A percentile compares a stretch with the other conserved stretches of the same genome.
phyloP scores from a whole-genome alignment of 2,888 invertebrate genomes.

The Latrodectus elegans region DNA sequence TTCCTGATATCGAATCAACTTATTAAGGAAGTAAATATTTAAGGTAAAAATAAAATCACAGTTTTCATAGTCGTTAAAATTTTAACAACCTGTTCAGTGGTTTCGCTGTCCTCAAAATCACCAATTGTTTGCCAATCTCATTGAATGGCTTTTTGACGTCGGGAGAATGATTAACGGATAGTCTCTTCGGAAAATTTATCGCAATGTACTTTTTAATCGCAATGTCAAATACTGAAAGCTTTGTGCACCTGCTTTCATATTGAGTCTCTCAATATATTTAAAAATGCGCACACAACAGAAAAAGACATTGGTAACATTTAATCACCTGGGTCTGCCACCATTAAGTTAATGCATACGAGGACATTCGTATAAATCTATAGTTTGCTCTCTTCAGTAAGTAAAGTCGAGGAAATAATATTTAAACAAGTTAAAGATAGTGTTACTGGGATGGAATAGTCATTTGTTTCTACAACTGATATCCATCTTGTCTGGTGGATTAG shows the following conservation, averaged over 20 bases:
- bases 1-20: too few species aligned
- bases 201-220: background rate
- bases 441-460: conserved; percentile 42
- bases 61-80: background rate
- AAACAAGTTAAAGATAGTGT: conserved; percentile 62
- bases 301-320: conserved; percentile 13
- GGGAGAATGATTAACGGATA: background rate
- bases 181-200: background rate
- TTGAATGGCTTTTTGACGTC: background rate
- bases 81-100: background rate
- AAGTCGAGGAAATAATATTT: conserved; percentile 61
- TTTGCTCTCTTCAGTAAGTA: conserved; percentile 28
- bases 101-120: background rate
- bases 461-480: conserved; percentile 52
- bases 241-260: conserved; percentile 45
- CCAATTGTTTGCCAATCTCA: background rate
- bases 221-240: conserved; percentile 23
- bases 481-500: conserved; percentile 48
- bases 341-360: conserved; percentile 52
- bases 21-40: too few species aligned
- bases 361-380: conserved; percentile 34
- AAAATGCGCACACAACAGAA: conserved; percentile 36
- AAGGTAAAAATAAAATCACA: background rate
- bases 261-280: conserved; percentile 29
- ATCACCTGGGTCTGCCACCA: conserved; percentile 44